Conservation (phyloP, 2,113 vertebrate species). For the Gallinago paraguaiae region DNA sequence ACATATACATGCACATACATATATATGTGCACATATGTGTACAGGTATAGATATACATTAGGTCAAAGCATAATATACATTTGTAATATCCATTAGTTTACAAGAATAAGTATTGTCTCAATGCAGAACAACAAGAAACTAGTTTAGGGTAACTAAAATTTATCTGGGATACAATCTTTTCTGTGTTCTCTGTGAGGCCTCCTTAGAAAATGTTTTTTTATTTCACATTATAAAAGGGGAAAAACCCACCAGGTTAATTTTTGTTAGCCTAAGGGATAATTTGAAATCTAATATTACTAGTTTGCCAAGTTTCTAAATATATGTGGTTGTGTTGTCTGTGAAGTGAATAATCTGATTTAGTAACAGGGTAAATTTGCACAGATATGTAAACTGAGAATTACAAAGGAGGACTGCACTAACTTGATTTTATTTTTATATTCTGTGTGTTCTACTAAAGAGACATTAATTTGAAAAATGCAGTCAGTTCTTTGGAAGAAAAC, state of each 20-base stretch:
- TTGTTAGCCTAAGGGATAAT: neutral
- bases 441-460: neutral
- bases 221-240: neutral
- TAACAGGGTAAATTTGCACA: slow-evolving; percentile 12
- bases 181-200: neutral
- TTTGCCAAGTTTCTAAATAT: neutral
- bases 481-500: neutral
- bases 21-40: neutral
- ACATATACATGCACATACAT: neutral
- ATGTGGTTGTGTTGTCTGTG: neutral
- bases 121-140: neutral
- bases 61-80: neutral
- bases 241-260: neutral
- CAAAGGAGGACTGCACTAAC: neutral
- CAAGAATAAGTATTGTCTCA: neutral
- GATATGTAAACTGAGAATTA: neutral
- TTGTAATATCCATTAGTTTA: neutral
- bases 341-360: slow-evolving; percentile 32
- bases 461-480: slow-evolving; percentile 31
- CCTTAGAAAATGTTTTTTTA: neutral
- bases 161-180: neutral
- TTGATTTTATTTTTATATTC: neutral
- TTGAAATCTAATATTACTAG: slow-evolving; percentile 6
- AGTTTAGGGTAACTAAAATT: neutral
- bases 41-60: neutral